Base-by-base conservation (phyloP, 2,888 invertebrate species). In the Beris chalybata region DNA sequence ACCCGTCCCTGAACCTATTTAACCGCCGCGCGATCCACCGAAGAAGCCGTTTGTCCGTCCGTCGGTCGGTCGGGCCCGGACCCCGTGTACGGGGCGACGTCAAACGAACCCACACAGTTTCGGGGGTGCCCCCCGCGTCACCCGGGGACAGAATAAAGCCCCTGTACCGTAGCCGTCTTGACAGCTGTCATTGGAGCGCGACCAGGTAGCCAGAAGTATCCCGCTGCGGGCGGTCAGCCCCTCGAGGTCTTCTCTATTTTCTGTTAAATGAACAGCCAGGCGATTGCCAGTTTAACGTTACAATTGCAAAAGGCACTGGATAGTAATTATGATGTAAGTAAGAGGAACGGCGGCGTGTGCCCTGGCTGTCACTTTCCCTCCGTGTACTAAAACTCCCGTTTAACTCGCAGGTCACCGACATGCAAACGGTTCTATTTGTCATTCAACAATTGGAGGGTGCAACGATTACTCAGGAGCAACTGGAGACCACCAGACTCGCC, bases 261-360 rank as follows among this genome's bases (percentile, higher is more conserved):
- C 1, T 7, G 9, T 38, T 89, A 89, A 89, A 89, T 89, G 89
- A 89, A 87, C 88, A 86, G 87, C 85, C 87, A 75, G 72, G 75
- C 88, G 85, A 88, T 89, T 85, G 88, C 87, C 85, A 92, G 95
- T 86, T 89, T 96, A 86, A 94, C 94, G 87, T 90, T 92, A 86
- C 93, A 90, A 89, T 91, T 96, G 89, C 91, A 93, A 87, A 91
- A 91, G 89, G 92, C 95, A 84, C 89, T 96, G 87, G 95, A 96
- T 90, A 90, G 88, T 86, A 92, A 93, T 86, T 93, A 95, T 88
- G 95, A 96, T 95, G 96, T 96, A 93, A 95, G 95, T 87, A 57
- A 31, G 9, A 48, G 48, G 29, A 7, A 32, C 32, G 4, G 32
- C 7, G 32, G 5, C 32, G 7, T 7, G 32, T 7, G 32, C 32